Percentiles rank a stretch among this genome's conserved stretches.
These are phyloP conservation scores for Drosophila picticornis DNA, from an alignment of 2,888 invertebrate genomes.

Conservation along the genomic window DNA sequence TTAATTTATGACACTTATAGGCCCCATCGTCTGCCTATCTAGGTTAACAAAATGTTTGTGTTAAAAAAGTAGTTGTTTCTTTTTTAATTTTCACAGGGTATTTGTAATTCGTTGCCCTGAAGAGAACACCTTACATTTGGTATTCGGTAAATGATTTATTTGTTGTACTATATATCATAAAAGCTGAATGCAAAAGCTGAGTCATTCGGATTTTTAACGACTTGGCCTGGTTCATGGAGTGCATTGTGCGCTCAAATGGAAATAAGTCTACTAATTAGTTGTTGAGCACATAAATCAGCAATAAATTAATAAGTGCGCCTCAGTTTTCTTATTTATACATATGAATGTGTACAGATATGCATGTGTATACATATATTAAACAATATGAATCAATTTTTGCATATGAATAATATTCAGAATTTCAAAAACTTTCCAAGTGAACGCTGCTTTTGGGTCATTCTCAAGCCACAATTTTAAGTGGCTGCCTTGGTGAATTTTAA, in stretches of 20 bases:
- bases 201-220: constrained; percentile 45
- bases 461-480: constrained; percentile 64
- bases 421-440: constrained; percentile 62
- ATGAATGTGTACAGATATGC: not conserved
- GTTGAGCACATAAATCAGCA: constrained; percentile 69
- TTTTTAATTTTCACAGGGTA: constrained; percentile 2
- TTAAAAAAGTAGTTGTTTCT: not conserved
- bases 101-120: not conserved
- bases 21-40: not conserved
- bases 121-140: constrained; percentile 8
- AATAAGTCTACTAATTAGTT: constrained; percentile 73
- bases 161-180: constrained; percentile 28
- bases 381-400: constrained; percentile 13
- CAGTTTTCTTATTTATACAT: constrained; percentile 4
- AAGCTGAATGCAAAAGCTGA: constrained; percentile 48
- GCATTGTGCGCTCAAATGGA: constrained; percentile 64
- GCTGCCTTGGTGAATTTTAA: constrained; percentile 28
- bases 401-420: constrained; percentile 49
- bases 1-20: not conserved
- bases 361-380: constrained; percentile 5
- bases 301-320: constrained; percentile 50
- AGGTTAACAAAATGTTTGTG: not conserved
- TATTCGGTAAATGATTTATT: constrained; percentile 42
- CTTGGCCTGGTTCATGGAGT: constrained; percentile 46
- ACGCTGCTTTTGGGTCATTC: constrained; percentile 21